Evolutionary conservation across 1,140 invertebrate genomes (phyloP), one percentile per base, ranked within the genome.

Genomic region (Penaeus indicus): DNA sequence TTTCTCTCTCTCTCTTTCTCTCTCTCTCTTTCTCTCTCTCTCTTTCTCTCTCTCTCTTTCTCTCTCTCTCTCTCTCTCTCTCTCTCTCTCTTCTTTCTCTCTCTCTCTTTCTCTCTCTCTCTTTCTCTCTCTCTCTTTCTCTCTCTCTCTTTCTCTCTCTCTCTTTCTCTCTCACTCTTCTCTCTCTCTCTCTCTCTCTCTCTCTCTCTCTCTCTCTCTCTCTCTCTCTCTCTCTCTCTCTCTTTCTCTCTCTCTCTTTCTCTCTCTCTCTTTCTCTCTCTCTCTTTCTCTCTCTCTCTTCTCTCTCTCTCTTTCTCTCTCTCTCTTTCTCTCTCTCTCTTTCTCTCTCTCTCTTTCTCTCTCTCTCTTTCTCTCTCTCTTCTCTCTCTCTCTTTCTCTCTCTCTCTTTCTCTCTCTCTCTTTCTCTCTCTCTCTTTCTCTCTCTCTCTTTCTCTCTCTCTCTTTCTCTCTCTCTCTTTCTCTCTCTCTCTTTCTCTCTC

Each of bases 61-160:
- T 77, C 72, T 27, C n/a, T 27, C n/a, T 27, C 72, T 27, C 72
- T 27, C 72, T 27, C 72, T 77, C 72, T 77, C 72, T 77, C 72
- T 77, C 72, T 77, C 5, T 5, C 5, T 5, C 5, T 5, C 5
- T 5, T 5, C 38, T 38, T 5, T 38, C 38, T 38, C 38, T 38
- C 38, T 38, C 38, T 38, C 5, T 5, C 5, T 5, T 38, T 77
- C 11, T 32, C 32, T 25, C 5, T 47, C n/a, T 22, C 61, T 22
- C 61, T 80, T 5, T 42, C 19, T 32, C 38, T 78, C 38, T 78
- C 38, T 32, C 27, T 78, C 25, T 78, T 8, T 21, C 38, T 78
- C n/a, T 78, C 38, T 32, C 38, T 78, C 38, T 42, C 27, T 38
- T 27, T 78, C 38, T 78, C 38, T 38, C 27, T n/a, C n/a, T n/a